Evolutionary conservation across 1,140 invertebrate genomes (phyloP), one percentile per base, ranked within the genome.

Genomic region (Drosophila micromelanica): DNA sequence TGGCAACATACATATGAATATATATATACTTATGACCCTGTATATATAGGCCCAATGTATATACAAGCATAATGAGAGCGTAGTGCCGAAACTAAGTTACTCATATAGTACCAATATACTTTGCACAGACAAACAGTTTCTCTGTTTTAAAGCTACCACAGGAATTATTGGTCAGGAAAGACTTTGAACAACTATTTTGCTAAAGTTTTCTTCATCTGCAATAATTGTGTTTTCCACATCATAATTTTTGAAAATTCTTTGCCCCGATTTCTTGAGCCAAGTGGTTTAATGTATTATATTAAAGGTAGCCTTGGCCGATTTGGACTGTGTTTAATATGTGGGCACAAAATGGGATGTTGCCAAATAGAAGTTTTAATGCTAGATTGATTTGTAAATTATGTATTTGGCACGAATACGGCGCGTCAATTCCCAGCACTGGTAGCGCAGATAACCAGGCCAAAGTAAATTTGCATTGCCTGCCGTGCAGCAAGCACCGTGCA

Each of bases 221-320:
- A 23, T 23, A 23, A 23, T 3, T 23, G 20, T 23, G 17, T 17
- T 17, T 23, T 23, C 3, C 20, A 23, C 3, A 23, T 23, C 20
- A 23, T 17, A 23, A 23, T 27, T 27, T 27, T 27, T 27, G 5
- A 27, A 27, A 0, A 27, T 27, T 27, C 27, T 27, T 6, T 5
- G 5, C 5, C 6, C 6, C 27, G 27, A 27, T 6, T 27, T 27
- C 27, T 27, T 23, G 3, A 23, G 20, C 0, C 20, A 23, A 23
- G 20, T 23, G 20, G 20, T 3, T 23, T 23, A 23, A 23, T 23
- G 20, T 23, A 3, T 23, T 23, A 82, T 6, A 82, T 68, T 72
- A 23, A 38, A 49, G 23, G 12, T 84, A 76, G 40, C 80, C 81
- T 85, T 85, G 81, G 76, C 73, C 67, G 30, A 35, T 1, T 38